Evolutionary conservation across 2,797 vertebrate genomes (phyloP).

Genomic region (Eulemur albifrons): DNA sequence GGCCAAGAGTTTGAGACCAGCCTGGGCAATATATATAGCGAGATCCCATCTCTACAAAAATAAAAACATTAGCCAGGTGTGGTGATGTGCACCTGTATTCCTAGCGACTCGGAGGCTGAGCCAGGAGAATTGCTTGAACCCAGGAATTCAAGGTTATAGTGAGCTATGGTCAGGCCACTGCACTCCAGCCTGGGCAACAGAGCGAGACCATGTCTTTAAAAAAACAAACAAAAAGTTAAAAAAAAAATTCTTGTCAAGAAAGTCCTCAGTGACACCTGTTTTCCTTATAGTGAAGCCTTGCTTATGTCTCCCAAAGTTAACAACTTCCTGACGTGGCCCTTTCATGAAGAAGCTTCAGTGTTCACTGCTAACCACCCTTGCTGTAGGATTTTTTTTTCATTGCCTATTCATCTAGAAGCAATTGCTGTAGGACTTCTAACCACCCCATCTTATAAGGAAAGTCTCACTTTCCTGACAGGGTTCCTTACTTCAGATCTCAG

Average conservation of each 20-base stretch:
- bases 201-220: neutral
- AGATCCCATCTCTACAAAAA: neutral
- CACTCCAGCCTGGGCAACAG: neutral
- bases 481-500: neutral
- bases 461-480: neutral
- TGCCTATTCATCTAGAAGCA: neutral
- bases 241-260: neutral
- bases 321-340: neutral
- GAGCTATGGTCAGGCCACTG: neutral
- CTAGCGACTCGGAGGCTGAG: neutral
- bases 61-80: neutral
- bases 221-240: neutral
- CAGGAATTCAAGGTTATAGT: neutral
- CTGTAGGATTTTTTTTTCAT: neutral
- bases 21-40: too few relatives aligned
- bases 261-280: neutral
- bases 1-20: neutral
- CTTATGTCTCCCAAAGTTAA: neutral
- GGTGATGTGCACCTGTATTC: neutral
- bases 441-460: neutral
- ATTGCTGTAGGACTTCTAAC: neutral
- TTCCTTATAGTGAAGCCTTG: neutral
- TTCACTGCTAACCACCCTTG: neutral
- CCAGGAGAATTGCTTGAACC: neutral
- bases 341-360: neutral